These are phyloP conservation scores for Trichoplusia ni DNA, from an alignment of 1,140 invertebrate genomes.

Conservation along the genomic window DNA sequence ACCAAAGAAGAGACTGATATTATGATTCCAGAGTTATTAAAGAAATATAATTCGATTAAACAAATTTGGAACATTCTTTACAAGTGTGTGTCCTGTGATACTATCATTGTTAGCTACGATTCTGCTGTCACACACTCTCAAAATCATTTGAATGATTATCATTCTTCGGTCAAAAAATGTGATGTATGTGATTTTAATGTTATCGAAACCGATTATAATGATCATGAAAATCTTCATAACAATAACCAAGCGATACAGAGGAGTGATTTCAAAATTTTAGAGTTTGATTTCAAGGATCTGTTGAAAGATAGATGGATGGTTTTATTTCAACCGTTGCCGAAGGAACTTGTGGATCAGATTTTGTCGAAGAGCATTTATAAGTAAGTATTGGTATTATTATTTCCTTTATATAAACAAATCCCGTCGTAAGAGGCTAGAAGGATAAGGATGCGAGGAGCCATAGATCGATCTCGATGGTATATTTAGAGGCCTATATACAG, in stretches of 20 bases:
- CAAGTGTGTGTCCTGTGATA: constrained; percentile 30
- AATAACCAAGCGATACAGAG: neutral
- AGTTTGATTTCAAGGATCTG: constrained; percentile 22
- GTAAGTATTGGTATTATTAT: neutral
- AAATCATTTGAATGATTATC: constrained; percentile 23
- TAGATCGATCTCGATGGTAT: neutral
- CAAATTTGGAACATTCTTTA: constrained; percentile 39
- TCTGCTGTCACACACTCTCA: constrained; percentile 36
- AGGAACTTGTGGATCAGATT: constrained; percentile 25
- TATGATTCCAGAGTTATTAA: constrained; percentile 27
- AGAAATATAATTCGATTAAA: constrained; percentile 28
- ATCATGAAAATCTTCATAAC: constrained; percentile 29
- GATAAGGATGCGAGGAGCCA: neutral
- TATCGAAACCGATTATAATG: constrained; percentile 12
- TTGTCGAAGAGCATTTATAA: constrained; percentile 32
- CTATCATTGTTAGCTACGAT: constrained; percentile 34
- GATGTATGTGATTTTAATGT: constrained; percentile 34
- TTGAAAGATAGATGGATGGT: constrained; percentile 29
- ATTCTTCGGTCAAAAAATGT: constrained; percentile 12
- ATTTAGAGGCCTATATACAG: no score
- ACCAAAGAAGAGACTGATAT: no score
- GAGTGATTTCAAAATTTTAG: constrained; percentile 27
- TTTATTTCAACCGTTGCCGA: constrained; percentile 8
- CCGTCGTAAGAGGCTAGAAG: neutral
- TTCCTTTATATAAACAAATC: neutral